phyloP scores from a whole-genome alignment of 1,140 invertebrate species.

The Centruroides vittatus region DNA sequence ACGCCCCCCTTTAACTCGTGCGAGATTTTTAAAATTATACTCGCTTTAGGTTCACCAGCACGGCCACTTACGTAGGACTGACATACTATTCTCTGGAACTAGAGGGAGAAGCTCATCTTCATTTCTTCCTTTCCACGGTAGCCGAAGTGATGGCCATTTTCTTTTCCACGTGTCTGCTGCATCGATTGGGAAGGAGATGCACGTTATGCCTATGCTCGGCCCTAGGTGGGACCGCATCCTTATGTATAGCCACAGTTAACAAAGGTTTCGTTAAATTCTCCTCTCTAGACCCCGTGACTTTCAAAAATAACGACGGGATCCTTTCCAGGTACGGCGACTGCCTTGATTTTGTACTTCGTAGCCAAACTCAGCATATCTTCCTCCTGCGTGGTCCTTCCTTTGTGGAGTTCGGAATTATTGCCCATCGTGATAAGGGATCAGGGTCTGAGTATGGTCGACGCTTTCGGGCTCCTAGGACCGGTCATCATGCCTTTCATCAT shows the following conservation, averaged over 20 bases:
- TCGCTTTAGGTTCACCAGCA: slow-evolving; percentile 42
- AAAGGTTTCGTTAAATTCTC: no score
- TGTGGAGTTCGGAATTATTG: slow-evolving; percentile 71
- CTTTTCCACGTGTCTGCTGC: background rate
- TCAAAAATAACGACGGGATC: no score
- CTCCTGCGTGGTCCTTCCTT: slow-evolving; percentile 73
- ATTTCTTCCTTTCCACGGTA: slow-evolving; percentile 65
- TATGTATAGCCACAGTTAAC: slow-evolving; percentile 4
- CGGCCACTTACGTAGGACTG: slow-evolving; percentile 74
- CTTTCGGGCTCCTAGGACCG: slow-evolving; percentile 68
- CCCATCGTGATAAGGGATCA: slow-evolving; percentile 65
- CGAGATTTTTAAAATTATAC: no score
- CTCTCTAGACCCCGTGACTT: no score
- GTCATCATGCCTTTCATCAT: slow-evolving; percentile 86
- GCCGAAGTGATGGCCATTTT: slow-evolving; percentile 48
- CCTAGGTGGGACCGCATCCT: slow-evolving; percentile 6
- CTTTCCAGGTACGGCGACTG: slow-evolving; percentile 2
- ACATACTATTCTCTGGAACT: slow-evolving; percentile 75
- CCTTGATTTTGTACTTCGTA: slow-evolving; percentile 42
- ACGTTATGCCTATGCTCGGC: slow-evolving; percentile 9
- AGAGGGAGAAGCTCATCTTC: slow-evolving; percentile 69
- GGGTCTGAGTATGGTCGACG: slow-evolving; percentile 73
- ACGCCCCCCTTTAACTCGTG: no score
- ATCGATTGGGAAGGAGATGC: slow-evolving; percentile 5
- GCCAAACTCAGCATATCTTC: slow-evolving; percentile 78